These are phyloP conservation scores for Camponotus floridanus DNA, from an alignment of 1,140 invertebrate species.

Conservation along the genomic window DNA sequence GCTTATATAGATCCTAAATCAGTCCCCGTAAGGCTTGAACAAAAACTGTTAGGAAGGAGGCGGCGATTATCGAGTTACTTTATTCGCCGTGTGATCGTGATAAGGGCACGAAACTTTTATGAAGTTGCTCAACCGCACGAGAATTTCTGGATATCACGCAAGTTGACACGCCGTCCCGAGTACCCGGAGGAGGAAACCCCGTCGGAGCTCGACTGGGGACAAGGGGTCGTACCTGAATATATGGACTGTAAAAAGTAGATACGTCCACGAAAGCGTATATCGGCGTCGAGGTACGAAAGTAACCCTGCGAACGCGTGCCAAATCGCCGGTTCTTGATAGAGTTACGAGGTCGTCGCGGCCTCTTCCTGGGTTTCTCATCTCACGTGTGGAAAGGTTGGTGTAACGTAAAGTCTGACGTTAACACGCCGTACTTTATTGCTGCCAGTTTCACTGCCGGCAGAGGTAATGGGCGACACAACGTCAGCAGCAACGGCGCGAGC, in stretches of 20 bases:
- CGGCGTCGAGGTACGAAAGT: constrained; percentile 62
- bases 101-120: constrained; percentile 63
- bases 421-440: constrained; percentile 58
- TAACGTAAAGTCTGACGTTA: constrained; percentile 64
- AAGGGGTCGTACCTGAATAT: constrained; percentile 18
- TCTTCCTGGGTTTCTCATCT: constrained; percentile 59
- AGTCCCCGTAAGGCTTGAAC: constrained; percentile 21
- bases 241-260: constrained; percentile 21
- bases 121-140: constrained; percentile 63
- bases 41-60: constrained; percentile 39
- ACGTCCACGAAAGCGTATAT: constrained; percentile 45
- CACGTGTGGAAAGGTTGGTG: constrained; percentile 56
- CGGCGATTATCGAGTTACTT: constrained; percentile 64
- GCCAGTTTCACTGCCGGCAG: constrained; percentile 40
- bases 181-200: neutral
- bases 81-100: constrained; percentile 59
- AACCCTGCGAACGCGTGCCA: constrained; percentile 69
- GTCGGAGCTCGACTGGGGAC: neutral
- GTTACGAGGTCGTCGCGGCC: constrained; percentile 61
- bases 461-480: constrained; percentile 16
- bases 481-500: neutral
- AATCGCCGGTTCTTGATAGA: constrained; percentile 71
- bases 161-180: constrained; percentile 56
- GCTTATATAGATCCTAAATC: neutral
- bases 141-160: constrained; percentile 68